Evolutionary conservation across 2,888 invertebrate species (phyloP), one percentile per base, ranked within the genome.

Genomic region (Sinhomidia bicolor): DNA sequence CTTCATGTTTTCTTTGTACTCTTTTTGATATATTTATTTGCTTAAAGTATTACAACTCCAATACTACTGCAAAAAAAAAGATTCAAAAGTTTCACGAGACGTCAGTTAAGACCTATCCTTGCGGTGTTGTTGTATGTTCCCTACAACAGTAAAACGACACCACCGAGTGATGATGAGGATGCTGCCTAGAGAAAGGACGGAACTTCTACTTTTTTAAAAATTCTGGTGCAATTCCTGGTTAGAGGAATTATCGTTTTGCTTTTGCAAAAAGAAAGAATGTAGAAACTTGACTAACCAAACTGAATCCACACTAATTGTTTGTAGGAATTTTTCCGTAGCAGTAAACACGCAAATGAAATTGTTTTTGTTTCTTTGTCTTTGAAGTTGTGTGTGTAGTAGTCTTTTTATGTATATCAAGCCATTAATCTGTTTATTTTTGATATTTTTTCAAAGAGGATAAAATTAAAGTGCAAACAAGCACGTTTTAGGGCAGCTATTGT

Each of bases 401-500:
- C 57, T 62, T 62, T 62, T n/a, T n/a, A 41, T 36, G 2, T 44
- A 44, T 36, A 47, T 74, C 47, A 51, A 47, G 26, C n/a, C 74
- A 54, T 76, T 47, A 76, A 54, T 76, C 29, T 51, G 51, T 76
- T 76, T 76, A 51, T 29, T 29, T 51, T 47, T 76, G 12, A 54
- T 26, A 10, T 74, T 74, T 74, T 74, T 44, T 12, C 7, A 20
- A 71, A 71, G 29, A 51, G 29, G 51, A 76, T 44, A 51, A 76
- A 76, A 76, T n/a, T 76, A 26, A 47, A 76, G 51, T 54, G 51
- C 29, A 76, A 76, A 20, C 47, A 74, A 71, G 23, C 51, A 51
- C 51, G 29, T 76, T 76, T 10, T n/a, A 74, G 20, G 17, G 32
- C 1, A 32, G 68, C 44, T 71, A 71, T 71, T 44, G 2, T 44